These are phyloP conservation scores for Lycaena phlaeas DNA, from an alignment of 2,888 invertebrate genomes.

Conservation along the genomic window DNA sequence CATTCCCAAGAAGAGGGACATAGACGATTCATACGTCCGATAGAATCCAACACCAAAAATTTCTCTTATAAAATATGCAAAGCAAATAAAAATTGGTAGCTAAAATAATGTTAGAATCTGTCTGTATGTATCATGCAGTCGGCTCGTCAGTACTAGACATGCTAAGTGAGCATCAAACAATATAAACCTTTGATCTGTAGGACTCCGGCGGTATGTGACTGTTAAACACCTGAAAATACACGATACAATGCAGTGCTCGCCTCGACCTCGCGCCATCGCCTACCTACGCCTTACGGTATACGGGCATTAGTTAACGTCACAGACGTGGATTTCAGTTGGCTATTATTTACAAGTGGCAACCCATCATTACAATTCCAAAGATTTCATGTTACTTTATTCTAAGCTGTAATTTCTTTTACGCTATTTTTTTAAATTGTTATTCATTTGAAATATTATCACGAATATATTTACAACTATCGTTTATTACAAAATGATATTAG, in stretches of 20 bases:
- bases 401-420: too few relatives aligned
- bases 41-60: background rate
- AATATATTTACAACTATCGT: too few relatives aligned
- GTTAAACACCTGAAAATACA: slow-evolving; percentile 91
- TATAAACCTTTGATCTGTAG: slow-evolving; percentile 92
- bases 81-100: background rate
- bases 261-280: background rate
- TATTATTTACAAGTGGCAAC: slow-evolving; percentile 4
- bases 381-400: too few relatives aligned
- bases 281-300: background rate
- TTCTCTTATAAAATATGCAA: background rate
- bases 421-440: too few relatives aligned
- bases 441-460: too few relatives aligned
- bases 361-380: too few relatives aligned
- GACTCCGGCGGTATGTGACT: slow-evolving; percentile 95
- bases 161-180: slow-evolving; percentile 67
- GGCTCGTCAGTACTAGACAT: slow-evolving; percentile 65
- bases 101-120: background rate
- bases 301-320: background rate
- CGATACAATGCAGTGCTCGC: slow-evolving; percentile 58
- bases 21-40: too few relatives aligned
- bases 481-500: too few relatives aligned
- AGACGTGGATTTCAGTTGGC: background rate
- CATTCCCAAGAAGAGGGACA: too few relatives aligned
- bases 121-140: slow-evolving; percentile 39